A percentile compares a stretch with the other conserved stretches of the same genome.
Conservation (phyloP, 1,140 invertebrate genomes). For the Papilio polytes region DNA sequence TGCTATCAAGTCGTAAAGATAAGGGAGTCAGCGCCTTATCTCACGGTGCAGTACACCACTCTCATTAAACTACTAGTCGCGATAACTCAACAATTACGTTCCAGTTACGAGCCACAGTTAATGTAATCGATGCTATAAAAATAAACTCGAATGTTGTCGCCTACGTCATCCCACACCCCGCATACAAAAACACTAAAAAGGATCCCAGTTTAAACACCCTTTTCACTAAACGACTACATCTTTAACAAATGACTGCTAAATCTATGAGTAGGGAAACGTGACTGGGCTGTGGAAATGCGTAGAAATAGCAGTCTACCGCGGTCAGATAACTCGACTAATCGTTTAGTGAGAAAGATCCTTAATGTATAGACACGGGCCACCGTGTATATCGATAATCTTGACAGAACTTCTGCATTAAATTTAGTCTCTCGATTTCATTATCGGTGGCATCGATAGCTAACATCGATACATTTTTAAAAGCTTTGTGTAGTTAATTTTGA, state of each 20-base stretch:
- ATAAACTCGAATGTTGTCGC: conserved; percentile 37
- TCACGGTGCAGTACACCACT: conserved; percentile 50
- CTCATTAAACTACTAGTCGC: conserved; percentile 67
- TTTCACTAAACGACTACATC: not conserved
- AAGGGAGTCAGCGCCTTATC: conserved; percentile 56
- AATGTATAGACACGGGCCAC: conserved; percentile 12
- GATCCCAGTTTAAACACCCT: not conserved
- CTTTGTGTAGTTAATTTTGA: conserved; percentile 35
- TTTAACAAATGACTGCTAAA: not conserved
- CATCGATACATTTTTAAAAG: conserved; percentile 37
- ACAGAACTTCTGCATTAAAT: conserved; percentile 39
- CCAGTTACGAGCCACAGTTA: conserved; percentile 53
- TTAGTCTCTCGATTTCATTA: conserved; percentile 12
- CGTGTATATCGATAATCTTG: conserved; percentile 17
- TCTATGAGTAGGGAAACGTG: too few species aligned
- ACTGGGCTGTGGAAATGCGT: not conserved
- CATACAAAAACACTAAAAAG: not conserved
- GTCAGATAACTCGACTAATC: not conserved
- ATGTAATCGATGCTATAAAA: conserved; percentile 49
- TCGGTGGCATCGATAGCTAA: conserved; percentile 3
- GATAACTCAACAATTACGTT: conserved; percentile 70
- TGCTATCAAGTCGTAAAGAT: conserved; percentile 61
- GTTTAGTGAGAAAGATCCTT: not conserved
- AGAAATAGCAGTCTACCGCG: not conserved
- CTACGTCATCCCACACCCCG: not conserved